A percentile compares a stretch with the other conserved stretches of the same genome.
phyloP scores from a whole-genome alignment of 1,140 invertebrate genomes.

The Paralvinella palmiformis region DNA sequence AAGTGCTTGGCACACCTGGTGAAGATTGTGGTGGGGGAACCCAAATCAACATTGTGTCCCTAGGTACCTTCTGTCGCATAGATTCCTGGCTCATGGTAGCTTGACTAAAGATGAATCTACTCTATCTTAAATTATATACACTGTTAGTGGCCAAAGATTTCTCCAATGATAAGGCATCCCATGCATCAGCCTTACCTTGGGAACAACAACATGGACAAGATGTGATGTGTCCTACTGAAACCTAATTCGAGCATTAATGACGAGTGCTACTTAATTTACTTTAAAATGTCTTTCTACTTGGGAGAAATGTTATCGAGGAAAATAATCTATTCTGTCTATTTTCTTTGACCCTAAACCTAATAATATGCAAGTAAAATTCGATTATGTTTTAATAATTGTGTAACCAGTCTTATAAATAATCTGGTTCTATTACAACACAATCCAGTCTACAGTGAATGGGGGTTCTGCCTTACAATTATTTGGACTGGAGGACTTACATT shows the following conservation, averaged over 20 bases:
- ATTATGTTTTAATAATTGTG: no score
- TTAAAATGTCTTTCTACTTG: no score
- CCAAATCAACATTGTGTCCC: neutral
- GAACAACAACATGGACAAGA: slow-evolving; percentile 35
- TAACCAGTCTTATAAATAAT: no score
- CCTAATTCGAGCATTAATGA: slow-evolving; percentile 3
- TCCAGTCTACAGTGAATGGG: no score
- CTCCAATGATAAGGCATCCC: slow-evolving; percentile 28
- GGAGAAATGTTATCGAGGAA: no score
- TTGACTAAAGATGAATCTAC: neutral
- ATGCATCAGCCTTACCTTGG: slow-evolving; percentile 30
- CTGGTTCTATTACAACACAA: no score
- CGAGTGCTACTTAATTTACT: neutral
- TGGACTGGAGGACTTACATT: no score
- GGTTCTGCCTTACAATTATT: no score
- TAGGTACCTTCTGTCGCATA: neutral
- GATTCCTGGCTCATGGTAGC: neutral
- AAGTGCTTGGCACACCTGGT: neutral
- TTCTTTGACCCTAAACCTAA: no score
- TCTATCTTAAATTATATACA: no score
- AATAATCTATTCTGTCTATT: no score
- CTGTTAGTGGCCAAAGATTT: slow-evolving; percentile 12
- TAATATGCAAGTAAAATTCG: no score
- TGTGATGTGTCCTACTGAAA: slow-evolving; percentile 26
- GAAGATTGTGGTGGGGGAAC: neutral